Base-by-base conservation (phyloP, 2,113 vertebrate species). In the Fulica atra region DNA sequence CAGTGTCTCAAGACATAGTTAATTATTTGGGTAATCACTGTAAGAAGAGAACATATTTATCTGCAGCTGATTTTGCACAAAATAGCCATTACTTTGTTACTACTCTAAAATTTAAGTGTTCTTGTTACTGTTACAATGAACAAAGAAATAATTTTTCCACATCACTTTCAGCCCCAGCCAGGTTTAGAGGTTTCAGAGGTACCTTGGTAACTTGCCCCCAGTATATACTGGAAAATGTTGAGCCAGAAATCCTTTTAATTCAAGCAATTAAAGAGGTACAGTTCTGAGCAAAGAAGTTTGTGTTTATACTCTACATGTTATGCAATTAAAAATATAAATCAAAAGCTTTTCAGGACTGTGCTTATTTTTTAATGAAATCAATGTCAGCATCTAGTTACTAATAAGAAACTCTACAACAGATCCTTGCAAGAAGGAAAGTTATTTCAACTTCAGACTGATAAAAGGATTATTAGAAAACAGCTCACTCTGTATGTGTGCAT, bases 331-430 rank as follows among this genome's bases (percentile, higher is more conserved):
- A 93, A 92, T 72, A 79, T 4, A 71, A 79, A 77, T 81, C 90
- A 92, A 92, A 93, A 93, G 90, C 88, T 96, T 64, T 89, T 88
- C 1, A 1, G 40, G 35, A 50, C 28, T 51, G 15, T 68, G 64
- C 36, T 94, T 92, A 63, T 88, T 94, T 94, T 83, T 91, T 92
- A 91, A 92, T 79, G 61, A 94, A 94, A 94, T 95, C 88, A 92
- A 61, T 96, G 90, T 88, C 92, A 90, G 72, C 76, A 88, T 71
- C 88, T 86, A 94, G 80, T 81, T 95, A 77, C 63, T 92, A 89
- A 95, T 71, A 95, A 93, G 68, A 90, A 93, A 94, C 65, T 81
- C 80, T 71, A 33, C 65, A 96, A 86, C 60, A 94, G 72, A 86
- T 81, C n/a, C 44, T 74, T 80, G 69, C 63, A 80, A 95, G 72